Conservation (phyloP, 2,113 vertebrate genomes). For the Colossoma macropomum region DNA sequence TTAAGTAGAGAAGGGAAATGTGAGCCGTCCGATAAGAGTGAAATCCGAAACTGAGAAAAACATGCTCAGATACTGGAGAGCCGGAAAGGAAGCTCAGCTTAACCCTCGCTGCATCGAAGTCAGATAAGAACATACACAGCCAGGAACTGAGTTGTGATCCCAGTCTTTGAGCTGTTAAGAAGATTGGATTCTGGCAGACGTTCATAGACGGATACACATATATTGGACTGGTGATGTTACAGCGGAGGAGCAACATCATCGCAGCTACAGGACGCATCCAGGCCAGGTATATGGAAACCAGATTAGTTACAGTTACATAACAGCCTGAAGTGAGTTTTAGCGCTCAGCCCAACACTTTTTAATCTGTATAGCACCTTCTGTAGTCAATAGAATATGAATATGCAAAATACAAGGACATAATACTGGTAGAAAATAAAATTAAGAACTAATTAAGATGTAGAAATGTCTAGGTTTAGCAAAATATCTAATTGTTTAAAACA, state of each 20-base stretch:
- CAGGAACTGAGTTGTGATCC: not conserved
- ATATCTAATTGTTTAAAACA: no score
- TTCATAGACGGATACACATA: not conserved
- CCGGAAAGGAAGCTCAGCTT: conserved; percentile 57
- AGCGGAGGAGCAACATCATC: not conserved
- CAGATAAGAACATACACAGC: conserved; percentile 23
- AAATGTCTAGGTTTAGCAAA: no score
- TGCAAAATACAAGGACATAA: no score
- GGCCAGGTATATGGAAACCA: not conserved
- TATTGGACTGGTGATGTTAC: not conserved
- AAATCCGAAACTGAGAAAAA: conserved; percentile 69
- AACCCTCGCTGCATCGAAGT: conserved; percentile 53
- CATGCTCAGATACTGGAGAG: conserved; percentile 44
- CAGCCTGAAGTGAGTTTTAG: not conserved
- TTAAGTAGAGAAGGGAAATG: conserved; percentile 60
- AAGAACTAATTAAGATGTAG: no score
- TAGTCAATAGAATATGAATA: no score
- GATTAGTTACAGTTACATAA: not conserved
- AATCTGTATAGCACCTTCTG: no score
- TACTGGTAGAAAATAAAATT: no score
- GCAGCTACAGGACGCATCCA: not conserved
- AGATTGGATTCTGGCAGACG: conserved; percentile 10
- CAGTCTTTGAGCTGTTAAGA: conserved; percentile 2
- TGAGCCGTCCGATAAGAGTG: conserved; percentile 71
- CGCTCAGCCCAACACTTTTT: no score